phyloP scores from a whole-genome alignment of 2,113 vertebrate species.

The Ictalurus furcatus region DNA sequence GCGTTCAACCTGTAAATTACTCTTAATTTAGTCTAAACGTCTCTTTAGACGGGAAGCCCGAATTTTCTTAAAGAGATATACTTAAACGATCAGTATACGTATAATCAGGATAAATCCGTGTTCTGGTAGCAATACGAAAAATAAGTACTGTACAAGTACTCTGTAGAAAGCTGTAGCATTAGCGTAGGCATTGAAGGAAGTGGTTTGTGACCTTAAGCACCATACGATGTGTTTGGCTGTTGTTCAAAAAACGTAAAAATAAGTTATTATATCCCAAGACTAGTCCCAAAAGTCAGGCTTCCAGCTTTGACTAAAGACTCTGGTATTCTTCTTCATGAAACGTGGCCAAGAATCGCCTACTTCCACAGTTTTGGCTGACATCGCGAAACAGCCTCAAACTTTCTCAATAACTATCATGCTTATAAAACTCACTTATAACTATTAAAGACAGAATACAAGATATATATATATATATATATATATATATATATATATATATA shows the following conservation, averaged over 20 bases:
- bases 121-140: neutral
- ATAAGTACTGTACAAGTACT: neutral
- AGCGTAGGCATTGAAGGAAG: neutral
- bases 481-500: too few species aligned
- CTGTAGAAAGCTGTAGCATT: neutral
- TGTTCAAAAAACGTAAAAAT: neutral
- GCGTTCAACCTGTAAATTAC: too few species aligned
- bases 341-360: neutral
- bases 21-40: too few species aligned
- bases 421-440: neutral
- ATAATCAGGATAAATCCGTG: neutral
- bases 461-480: neutral
- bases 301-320: neutral
- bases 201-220: neutral
- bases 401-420: neutral
- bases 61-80: too few species aligned
- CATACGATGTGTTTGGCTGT: neutral
- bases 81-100: too few species aligned
- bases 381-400: neutral
- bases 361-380: neutral
- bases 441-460: neutral
- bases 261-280: neutral
- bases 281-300: neutral
- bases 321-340: neutral
- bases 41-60: too few species aligned